phyloP scores from a whole-genome alignment of 2,113 vertebrate genomes.

The Panthera uncia region DNA sequence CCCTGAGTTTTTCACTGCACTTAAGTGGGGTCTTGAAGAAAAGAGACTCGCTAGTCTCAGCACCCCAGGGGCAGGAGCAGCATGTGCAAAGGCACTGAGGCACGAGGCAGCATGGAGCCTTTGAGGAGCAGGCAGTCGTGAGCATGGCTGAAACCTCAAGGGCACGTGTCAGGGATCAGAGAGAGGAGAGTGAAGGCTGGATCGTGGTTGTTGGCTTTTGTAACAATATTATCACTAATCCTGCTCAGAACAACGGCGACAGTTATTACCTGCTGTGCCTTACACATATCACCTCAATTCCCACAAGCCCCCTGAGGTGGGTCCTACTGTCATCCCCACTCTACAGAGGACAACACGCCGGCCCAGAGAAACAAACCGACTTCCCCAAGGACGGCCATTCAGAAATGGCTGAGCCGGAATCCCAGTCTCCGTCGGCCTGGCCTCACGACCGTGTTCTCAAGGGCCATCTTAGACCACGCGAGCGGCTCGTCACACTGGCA shows the following conservation, averaged over 20 bases:
- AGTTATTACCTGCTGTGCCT: background rate
- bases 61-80: background rate
- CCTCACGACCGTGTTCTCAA: background rate
- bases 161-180: too few relatives aligned
- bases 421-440: background rate
- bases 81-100: background rate
- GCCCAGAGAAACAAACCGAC: background rate
- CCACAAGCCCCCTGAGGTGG: background rate
- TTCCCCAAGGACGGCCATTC: background rate
- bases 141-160: too few relatives aligned
- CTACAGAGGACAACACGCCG: background rate
- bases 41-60: rapidly evolving
- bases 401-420: background rate
- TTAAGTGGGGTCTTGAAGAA: background rate
- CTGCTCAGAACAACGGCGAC: background rate
- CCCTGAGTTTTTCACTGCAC: background rate
- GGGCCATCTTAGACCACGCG: background rate
- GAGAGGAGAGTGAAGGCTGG: background rate
- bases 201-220: background rate
- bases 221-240: background rate
- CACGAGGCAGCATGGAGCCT: rapidly evolving
- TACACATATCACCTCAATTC: background rate
- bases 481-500: too few relatives aligned
- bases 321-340: background rate
- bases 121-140: too few relatives aligned